phyloP scores from a whole-genome alignment of 1,140 invertebrate species.

The Macrotrachela quadricornifera region DNA sequence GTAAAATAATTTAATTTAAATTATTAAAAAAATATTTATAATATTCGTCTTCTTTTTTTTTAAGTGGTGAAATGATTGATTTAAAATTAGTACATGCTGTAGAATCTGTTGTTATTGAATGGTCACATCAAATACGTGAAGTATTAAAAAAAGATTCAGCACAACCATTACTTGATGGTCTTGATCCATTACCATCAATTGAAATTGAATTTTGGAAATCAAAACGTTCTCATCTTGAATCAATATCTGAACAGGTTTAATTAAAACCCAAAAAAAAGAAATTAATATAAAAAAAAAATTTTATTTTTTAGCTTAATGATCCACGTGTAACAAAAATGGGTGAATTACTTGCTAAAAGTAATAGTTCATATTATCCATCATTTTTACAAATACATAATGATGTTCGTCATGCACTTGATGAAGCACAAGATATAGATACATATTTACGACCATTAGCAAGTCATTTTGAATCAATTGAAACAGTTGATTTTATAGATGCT shows the following conservation, averaged over 20 bases:
- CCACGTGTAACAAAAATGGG: conserved; percentile 60
- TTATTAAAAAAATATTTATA: too few species aligned
- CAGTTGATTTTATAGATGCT: conserved; percentile 55
- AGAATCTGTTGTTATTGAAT: conserved; percentile 82
- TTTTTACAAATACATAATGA: conserved; percentile 44
- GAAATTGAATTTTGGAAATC: conserved; percentile 62
- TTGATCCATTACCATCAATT: conserved; percentile 55
- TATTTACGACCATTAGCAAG: conserved; percentile 59
- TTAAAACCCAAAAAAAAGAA: neutral
- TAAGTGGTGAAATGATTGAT: conserved; percentile 32
- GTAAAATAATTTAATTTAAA: conserved; percentile 27
- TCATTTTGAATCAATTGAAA: conserved; percentile 56
- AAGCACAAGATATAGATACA: conserved; percentile 67
- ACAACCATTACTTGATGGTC: conserved; percentile 50
- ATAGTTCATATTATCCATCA: conserved; percentile 70
- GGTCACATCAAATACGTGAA: conserved; percentile 75
- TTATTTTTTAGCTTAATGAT: conserved; percentile 18
- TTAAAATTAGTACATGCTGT: conserved; percentile 70
- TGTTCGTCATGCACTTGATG: conserved; percentile 45
- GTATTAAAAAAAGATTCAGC: conserved; percentile 65
- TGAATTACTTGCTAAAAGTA: conserved; percentile 62
- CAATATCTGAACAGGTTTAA: conserved; percentile 58
- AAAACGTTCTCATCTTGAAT: conserved; percentile 50
- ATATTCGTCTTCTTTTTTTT: too few species aligned
- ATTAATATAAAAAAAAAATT: neutral